Conservation (phyloP, 2,113 vertebrate species). For the Craseonycteris thonglongyai region DNA sequence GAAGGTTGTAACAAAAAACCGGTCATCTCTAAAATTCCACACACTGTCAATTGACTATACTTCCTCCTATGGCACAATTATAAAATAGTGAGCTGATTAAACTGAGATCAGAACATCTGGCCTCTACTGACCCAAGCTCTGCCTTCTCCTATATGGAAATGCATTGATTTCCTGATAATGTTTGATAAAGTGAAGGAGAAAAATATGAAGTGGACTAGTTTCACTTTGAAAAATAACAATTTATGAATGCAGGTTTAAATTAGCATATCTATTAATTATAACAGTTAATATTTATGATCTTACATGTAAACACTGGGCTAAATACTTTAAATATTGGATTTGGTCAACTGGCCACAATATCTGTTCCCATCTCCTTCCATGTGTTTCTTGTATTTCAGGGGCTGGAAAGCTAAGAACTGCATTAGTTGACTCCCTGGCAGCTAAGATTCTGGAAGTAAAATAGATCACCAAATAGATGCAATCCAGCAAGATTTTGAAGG, state of each 20-base stretch:
- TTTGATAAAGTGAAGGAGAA: background rate
- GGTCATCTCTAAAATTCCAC: background rate
- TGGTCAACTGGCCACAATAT: background rate
- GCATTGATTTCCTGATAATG: background rate
- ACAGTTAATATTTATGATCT: background rate
- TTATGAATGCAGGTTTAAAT: background rate
- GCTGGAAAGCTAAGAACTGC: background rate
- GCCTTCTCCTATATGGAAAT: background rate
- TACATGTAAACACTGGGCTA: background rate
- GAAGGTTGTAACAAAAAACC: background rate
- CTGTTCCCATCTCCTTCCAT: background rate
- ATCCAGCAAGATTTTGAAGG: background rate
- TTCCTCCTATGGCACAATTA: background rate
- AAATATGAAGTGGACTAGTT: background rate
- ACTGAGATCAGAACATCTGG: background rate
- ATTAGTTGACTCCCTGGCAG: background rate
- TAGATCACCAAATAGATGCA: background rate
- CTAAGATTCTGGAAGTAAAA: background rate
- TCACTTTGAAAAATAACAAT: background rate
- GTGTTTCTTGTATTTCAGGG: background rate
- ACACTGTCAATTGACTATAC: background rate
- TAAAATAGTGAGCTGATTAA: background rate
- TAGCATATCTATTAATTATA: background rate
- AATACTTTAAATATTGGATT: background rate
- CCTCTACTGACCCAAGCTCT: background rate